Conservation (phyloP, 2,888 invertebrate genomes). For the Ommatoiulus sabulosus region DNA sequence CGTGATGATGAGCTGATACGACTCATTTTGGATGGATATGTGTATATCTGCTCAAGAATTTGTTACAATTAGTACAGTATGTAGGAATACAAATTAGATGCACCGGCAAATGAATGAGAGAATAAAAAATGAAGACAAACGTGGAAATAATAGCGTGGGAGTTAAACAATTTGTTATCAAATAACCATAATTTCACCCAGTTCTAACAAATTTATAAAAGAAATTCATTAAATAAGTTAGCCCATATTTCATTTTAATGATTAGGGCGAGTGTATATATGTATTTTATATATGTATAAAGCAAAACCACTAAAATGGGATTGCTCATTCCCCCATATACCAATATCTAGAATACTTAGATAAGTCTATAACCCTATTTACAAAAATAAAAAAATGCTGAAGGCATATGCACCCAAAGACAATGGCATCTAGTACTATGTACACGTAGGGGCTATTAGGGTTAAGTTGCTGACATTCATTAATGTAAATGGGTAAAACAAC, state of each 20-base stretch:
- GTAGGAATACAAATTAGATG: background rate
- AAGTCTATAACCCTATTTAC: slow-evolving; percentile 27
- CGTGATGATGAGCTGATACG: too few species aligned
- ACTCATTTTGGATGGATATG: background rate
- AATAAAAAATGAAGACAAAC: background rate
- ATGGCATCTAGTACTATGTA: background rate
- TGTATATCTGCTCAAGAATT: background rate
- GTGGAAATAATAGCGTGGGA: background rate
- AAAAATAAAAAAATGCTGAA: slow-evolving; percentile 25
- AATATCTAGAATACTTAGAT: background rate
- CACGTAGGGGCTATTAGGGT: background rate
- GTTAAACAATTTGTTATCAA: background rate
- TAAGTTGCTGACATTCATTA: background rate
- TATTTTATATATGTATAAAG: background rate
- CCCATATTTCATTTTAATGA: slow-evolving; percentile 24
- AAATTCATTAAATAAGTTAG: background rate
- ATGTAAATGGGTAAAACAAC: background rate
- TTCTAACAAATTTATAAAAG: background rate
- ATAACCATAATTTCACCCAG: background rate
- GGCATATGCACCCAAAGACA: background rate
- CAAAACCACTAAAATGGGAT: background rate
- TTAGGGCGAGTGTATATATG: background rate
- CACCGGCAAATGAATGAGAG: background rate
- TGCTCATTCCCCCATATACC: background rate
- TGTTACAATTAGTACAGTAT: too few species aligned